Base-by-base conservation (phyloP, 2,113 vertebrate species). In the Himantopus leucocephalus region DNA sequence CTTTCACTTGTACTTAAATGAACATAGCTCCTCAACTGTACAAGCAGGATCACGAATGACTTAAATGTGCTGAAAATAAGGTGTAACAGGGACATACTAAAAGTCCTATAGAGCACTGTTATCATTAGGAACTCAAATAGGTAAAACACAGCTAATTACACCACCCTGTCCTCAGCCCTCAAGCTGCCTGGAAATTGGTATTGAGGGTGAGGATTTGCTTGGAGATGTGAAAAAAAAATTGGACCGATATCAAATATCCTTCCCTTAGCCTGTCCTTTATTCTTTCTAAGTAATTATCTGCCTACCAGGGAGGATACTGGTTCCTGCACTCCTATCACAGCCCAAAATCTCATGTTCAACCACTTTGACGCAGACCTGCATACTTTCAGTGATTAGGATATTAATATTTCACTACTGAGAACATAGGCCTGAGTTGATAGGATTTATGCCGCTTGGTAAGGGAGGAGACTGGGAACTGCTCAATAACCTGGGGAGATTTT, bases 61-160 rank as follows among this genome's bases (percentile, higher is more conserved):
- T 68, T 87, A 81, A 91, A 89, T 37, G 45, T 85, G 35, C 18
- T 68, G 88, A 83, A 88, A 92, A 85, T 45, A 37, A 70, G 19
- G 18, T 79, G 32, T 59, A 71, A 53, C 19, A 62, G 20, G 66
- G 34, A 47, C 12, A 37, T 14, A 32, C 2, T 48, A 41, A 74
- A 60, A 85, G 77, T 68, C 17, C 22, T 41, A 24, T 66, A 0
- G 1, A 88, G 47, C 8, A 55, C 26, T 41, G 22, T 67, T 74
- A 35, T 39, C 30, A 55, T 56, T 26, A 53, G 37, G 12, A 52
- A 21, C 26, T 84, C 43, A 59, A 27, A 59, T 4, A 55, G 48
- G 16, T 84, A 59, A 92, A 78, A 77, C 34, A 59, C 5, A 9
- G n/a, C 6, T 85, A 85, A 73, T 73, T 59, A 55, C 6, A 74